phyloP scores from a whole-genome alignment of 2,113 vertebrate genomes.

The Otis tarda region DNA sequence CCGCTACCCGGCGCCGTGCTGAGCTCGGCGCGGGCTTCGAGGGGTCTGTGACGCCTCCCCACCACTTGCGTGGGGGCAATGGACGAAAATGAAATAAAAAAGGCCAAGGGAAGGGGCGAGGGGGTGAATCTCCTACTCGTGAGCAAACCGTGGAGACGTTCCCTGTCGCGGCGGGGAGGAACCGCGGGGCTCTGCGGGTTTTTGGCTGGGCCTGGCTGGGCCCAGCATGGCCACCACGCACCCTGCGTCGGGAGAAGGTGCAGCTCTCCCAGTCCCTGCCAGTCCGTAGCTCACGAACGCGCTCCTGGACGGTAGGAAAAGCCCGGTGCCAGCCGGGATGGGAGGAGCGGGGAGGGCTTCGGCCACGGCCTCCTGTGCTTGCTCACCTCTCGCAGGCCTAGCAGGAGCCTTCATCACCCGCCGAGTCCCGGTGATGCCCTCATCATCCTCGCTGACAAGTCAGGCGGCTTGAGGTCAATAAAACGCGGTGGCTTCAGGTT shows the following conservation, averaged over 20 bases:
- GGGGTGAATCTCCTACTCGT: fast-evolving
- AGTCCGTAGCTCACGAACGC: neutral
- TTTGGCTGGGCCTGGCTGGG: neutral
- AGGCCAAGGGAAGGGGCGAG: fast-evolving
- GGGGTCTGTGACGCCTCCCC: fast-evolving
- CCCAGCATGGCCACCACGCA: neutral
- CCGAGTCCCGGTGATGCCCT: neutral
- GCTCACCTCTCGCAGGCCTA: neutral
- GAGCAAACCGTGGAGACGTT: neutral
- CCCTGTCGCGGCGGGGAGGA: fast-evolving
- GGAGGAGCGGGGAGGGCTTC: neutral
- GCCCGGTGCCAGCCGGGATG: fast-evolving
- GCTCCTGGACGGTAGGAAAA: neutral
- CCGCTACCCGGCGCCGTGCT: fast-evolving
- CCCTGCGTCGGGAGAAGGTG: fast-evolving
- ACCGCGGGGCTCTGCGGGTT: fast-evolving
- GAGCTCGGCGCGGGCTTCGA: neutral
- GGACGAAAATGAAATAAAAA: fast-evolving
- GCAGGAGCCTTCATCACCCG: neutral
- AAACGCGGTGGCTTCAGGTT: fast-evolving
- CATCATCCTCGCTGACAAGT: fast-evolving
- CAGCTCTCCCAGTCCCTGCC: neutral
- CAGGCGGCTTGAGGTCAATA: neutral
- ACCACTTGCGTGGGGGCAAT: fast-evolving
- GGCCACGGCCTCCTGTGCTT: fast-evolving